Base-by-base conservation (phyloP, 2,113 vertebrate species). In the Chamaea fasciata region DNA sequence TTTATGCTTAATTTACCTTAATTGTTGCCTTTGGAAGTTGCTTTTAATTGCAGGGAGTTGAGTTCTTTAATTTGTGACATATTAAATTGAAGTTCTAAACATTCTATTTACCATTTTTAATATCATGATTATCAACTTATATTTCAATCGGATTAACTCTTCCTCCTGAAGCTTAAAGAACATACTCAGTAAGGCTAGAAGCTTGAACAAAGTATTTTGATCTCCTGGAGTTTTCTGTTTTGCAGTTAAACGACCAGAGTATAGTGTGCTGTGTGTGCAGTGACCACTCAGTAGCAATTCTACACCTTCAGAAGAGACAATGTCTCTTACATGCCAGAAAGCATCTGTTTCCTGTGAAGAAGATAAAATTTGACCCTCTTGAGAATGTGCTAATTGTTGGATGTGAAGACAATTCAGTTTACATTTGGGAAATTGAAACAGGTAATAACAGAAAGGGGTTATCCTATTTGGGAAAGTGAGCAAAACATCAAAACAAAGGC, bases 341-440 rank as follows among this genome's bases (percentile, higher is more conserved):
- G 28, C 98, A 98, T 70, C 95, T 98, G 16, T 98, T 97, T 65
- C 98, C 98, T 26, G 98, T 98, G 85, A 98, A 86, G 71, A 96
- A 82, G 30, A 95, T 98, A 41, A 98, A 97, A 70, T 97, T 97
- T 96, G 98, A 98, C 62, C 97, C 97, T 1, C 41, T 92, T 60
- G 98, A 98, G 95, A 98, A 98, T 50, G 96, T 98, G 53, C 76
- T 98, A 46, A 93, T 98, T 64, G 98, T 98, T 71, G 98, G 95
- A 28, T 98, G 98, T 94, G 94, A 98, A 79, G 97, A 98, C 23
- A 96, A 97, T 75, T 98, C 98, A 3, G 96, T 97, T 78, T 98
- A 98, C 76, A 64, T 98, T 82, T 98, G 98, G 98, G 98, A 98
- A 83, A 96, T 98, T 89, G 98, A 98, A 96, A 98, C 98, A 95